A percentile compares a stretch with the other conserved stretches of the same genome.
Conservation (phyloP, 2,797 vertebrate species). For the Oceanodroma leucorhoa region DNA sequence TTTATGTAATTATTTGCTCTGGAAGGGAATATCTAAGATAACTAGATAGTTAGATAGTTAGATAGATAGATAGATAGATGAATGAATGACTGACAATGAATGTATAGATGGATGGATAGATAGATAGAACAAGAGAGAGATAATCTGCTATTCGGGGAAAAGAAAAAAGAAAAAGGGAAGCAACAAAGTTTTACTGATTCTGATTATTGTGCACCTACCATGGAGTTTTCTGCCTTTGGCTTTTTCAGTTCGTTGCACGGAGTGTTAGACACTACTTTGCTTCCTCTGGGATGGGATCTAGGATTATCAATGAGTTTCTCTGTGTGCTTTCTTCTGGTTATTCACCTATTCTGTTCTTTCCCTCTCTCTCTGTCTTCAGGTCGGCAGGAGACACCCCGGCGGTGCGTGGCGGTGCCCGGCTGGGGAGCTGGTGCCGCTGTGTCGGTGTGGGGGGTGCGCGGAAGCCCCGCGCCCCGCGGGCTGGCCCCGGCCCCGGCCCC, state of each 20-base stretch:
- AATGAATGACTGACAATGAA: too few species aligned
- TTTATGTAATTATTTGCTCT: neutral
- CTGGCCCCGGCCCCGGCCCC: neutral
- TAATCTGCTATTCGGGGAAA: neutral
- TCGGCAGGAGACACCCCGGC: neutral
- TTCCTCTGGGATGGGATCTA: neutral
- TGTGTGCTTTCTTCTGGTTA: neutral
- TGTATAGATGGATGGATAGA: neutral
- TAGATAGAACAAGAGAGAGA: neutral
- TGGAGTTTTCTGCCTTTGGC: neutral
- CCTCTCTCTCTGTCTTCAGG: neutral
- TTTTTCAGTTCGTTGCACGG: neutral
- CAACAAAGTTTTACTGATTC: constrained; percentile 2
- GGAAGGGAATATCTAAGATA: neutral
- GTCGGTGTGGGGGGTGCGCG: neutral
- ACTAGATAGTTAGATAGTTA: neutral
- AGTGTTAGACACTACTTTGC: neutral
- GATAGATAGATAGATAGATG: neutral
- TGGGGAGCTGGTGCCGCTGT: neutral
- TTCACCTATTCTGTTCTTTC: neutral
- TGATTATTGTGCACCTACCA: neutral
- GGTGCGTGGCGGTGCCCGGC: neutral
- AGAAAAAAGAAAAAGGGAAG: neutral
- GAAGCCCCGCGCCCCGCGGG: neutral
- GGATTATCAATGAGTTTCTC: neutral